Conservation (phyloP, 2,888 invertebrate genomes). For the Eurois occulta region DNA sequence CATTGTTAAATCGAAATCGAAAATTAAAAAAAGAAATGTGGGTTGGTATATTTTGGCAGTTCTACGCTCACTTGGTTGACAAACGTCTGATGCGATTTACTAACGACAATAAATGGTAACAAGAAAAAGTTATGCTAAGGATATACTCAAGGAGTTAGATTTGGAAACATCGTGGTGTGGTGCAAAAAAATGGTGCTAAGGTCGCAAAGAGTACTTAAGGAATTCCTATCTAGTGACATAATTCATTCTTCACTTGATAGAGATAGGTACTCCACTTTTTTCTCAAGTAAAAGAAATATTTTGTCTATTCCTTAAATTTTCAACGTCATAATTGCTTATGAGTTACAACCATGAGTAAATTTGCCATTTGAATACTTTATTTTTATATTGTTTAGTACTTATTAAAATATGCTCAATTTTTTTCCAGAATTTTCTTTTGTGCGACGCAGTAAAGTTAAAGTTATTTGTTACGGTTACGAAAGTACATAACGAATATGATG, state of each 20-base stretch:
- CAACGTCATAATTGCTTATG: neutral
- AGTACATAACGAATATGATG: neutral
- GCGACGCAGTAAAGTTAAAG: neutral
- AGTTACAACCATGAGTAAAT: neutral
- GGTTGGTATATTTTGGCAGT: neutral
- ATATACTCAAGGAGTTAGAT: neutral
- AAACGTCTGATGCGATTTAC: neutral
- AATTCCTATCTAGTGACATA: neutral
- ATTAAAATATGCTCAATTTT: conserved; percentile 35
- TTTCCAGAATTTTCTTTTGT: conserved; percentile 1
- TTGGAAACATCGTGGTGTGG: neutral
- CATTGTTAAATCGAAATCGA: too few species aligned
- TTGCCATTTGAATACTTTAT: neutral
- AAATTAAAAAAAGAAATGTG: neutral
- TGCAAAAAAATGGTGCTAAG: conserved; percentile 38
- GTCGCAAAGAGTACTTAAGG: conserved; percentile 33
- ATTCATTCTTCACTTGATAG: neutral
- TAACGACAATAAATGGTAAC: neutral
- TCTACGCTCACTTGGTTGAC: neutral
- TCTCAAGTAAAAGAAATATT: neutral
- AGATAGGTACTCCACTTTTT: neutral
- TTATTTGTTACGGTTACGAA: neutral
- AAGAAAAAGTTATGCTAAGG: neutral
- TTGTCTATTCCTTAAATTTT: neutral
- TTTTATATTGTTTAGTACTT: conserved; percentile 12